These are phyloP conservation scores for Petrophora chlorosata DNA, from an alignment of 2,888 invertebrate species.

Conservation along the genomic window DNA sequence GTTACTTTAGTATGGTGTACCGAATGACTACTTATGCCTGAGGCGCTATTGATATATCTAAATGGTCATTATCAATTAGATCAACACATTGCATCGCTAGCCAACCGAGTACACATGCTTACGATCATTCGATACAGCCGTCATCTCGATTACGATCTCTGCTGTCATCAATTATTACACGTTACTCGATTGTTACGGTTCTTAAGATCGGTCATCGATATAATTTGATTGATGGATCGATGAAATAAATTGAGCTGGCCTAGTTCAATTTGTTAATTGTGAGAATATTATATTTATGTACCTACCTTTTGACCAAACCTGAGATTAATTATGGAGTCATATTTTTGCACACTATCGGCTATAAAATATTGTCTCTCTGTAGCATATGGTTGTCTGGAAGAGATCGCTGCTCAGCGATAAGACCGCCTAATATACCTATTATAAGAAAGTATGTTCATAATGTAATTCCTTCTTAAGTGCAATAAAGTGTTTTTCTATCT, in stretches of 20 bases:
- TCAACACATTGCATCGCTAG: conserved; percentile 5
- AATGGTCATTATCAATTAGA: neutral
- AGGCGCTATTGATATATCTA: neutral
- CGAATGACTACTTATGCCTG: too few species aligned
- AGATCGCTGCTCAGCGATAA: too few species aligned
- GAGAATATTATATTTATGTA: neutral
- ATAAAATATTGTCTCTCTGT: too few species aligned
- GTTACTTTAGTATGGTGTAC: too few species aligned
- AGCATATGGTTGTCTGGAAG: too few species aligned
- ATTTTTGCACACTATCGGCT: too few species aligned
- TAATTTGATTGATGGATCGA: conserved; percentile 26
- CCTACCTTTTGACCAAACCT: neutral
- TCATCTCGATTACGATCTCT: conserved; percentile 27
- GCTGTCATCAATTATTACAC: conserved; percentile 26
- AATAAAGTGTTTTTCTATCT: too few species aligned
- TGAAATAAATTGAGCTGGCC: conserved; percentile 13
- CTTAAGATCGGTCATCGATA: conserved; percentile 19
- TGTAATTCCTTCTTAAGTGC: too few species aligned
- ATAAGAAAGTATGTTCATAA: too few species aligned
- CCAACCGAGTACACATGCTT: conserved; percentile 18
- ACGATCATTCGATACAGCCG: conserved; percentile 21
- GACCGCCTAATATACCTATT: too few species aligned
- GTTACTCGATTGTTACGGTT: conserved; percentile 24
- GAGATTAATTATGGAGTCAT: neutral
- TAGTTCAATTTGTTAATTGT: conserved; percentile 7